Evolutionary conservation across 2,113 vertebrate genomes (phyloP), one percentile per base, ranked within the genome.

Genomic region (Synchiropus splendidus): DNA sequence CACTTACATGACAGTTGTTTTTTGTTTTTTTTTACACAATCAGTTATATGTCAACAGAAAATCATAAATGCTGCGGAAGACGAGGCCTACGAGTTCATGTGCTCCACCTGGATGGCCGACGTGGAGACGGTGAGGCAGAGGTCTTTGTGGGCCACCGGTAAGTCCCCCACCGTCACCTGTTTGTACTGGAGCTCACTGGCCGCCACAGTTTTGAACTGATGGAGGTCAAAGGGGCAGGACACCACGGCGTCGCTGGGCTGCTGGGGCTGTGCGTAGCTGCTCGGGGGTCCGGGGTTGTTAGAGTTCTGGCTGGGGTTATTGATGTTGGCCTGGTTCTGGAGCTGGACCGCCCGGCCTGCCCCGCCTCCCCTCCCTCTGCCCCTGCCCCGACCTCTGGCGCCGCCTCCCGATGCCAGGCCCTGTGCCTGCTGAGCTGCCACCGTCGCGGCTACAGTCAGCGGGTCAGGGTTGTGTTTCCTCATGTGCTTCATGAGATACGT

Each of bases 401-500:
- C 18, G 73, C 80, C 78, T 76, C 78, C 21, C 75, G 44, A 46
- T 0, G 77, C 78, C 0, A 72, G 83, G 13, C 80, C 79, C 59
- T 82, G 80, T 18, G 82, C 78, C 67, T 79, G 80, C 67, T 84
- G 83, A 33, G 77, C 75, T 1, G 79, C 83, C 4, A 80, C 69
- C 1, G 83, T 83, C 1, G 83, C 78, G 5, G 80, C 78, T 47
- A 81, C 76, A 0, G 83, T 75, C 12, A 83, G 64, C 2, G 84
- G 77, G 67, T 87, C 85, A 1, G 92, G 91, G 84, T 97, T 98
- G 86, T 98, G 94, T 86, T 98, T 98, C 76, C 90, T 80, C 94
- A 97, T 98, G 77, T 98, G 94, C 84, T 98, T 98, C 94, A 98
- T 98, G 79, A 98, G 83, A 74, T 98, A 98, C 0, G 94, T 97